Conservation (phyloP, 1,140 invertebrate genomes). For the Brachionus koreanus region DNA sequence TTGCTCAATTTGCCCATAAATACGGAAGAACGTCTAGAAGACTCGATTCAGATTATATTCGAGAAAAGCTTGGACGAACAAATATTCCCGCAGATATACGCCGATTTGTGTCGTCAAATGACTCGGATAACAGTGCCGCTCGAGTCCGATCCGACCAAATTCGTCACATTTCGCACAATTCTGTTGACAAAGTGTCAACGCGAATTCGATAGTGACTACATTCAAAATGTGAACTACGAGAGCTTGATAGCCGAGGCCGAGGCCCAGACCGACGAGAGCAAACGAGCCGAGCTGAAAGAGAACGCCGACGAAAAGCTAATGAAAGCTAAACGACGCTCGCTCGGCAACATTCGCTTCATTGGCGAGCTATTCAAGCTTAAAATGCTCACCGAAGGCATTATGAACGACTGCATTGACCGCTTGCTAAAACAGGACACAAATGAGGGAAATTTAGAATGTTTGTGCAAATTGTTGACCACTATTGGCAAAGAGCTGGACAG, state of each 20-base stretch:
- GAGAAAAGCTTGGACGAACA: conserved; percentile 92
- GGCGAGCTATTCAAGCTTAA: conserved; percentile 86
- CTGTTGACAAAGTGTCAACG: conserved; percentile 77
- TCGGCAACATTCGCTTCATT: conserved; percentile 70
- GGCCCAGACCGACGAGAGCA: conserved; percentile 47
- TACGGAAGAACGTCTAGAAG: conserved; percentile 71
- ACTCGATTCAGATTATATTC: conserved; percentile 83
- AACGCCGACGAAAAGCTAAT: conserved; percentile 70
- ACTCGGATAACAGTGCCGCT: conserved; percentile 52
- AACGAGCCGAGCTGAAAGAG: conserved; percentile 56
- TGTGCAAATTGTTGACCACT: conserved; percentile 83
- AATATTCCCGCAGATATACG: conserved; percentile 82
- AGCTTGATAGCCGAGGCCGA: conserved; percentile 43
- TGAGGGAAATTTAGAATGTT: conserved; percentile 85
- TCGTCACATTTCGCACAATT: conserved; percentile 72
- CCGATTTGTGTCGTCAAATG: conserved; percentile 67
- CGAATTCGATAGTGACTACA: conserved; percentile 76
- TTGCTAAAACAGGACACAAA: conserved; percentile 69
- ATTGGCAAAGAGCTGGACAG: conserved; percentile 64
- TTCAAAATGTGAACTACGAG: conserved; percentile 59
- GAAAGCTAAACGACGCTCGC: conserved; percentile 71
- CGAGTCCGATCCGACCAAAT: conserved; percentile 52
- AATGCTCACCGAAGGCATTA: conserved; percentile 83
- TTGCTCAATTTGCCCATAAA: conserved; percentile 73
- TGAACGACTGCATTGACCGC: conserved; percentile 76